Evolutionary conservation across 2,113 vertebrate species (phyloP).

Genomic region (Astur gentilis): DNA sequence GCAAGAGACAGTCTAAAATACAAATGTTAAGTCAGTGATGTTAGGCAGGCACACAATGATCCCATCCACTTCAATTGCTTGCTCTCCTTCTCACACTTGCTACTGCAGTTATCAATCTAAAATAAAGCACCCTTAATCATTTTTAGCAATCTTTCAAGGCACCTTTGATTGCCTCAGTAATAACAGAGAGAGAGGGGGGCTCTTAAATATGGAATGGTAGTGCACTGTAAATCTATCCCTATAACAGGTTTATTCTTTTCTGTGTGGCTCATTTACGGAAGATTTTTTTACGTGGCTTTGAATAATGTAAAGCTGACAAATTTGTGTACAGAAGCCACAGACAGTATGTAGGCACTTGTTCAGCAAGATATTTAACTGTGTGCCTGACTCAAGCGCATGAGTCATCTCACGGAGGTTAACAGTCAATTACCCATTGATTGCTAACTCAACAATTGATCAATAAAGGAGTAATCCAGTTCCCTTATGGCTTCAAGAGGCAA

Average conservation of each 20-base stretch:
- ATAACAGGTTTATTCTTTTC: constrained; percentile 37
- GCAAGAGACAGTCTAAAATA: constrained; percentile 66
- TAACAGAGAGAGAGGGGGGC: not conserved
- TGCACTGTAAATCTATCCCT: constrained; percentile 8
- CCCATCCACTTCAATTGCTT: not conserved
- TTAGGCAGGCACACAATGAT: constrained; percentile 21
- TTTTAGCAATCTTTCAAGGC: constrained; percentile 50
- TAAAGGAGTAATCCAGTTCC: not conserved
- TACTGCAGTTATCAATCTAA: constrained; percentile 54
- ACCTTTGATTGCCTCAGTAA: constrained; percentile 44
- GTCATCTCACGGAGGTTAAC: not conserved
- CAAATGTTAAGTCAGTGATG: constrained; percentile 60
- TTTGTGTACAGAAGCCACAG: not conserved
- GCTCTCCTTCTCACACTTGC: not conserved
- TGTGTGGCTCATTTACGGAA: not conserved
- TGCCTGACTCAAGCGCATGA: not conserved
- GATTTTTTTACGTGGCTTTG: not conserved
- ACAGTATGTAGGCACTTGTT: not conserved
- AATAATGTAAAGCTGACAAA: constrained; percentile 5
- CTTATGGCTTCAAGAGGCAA: not conserved
- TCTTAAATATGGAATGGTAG: constrained; percentile 43
- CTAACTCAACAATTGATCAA: constrained; percentile 1
- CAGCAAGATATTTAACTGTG: not conserved
- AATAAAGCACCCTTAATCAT: constrained; percentile 64
- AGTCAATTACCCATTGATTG: constrained; percentile 15